Conservation (phyloP, 1,140 invertebrate species). For the Drosophila littoralis region DNA sequence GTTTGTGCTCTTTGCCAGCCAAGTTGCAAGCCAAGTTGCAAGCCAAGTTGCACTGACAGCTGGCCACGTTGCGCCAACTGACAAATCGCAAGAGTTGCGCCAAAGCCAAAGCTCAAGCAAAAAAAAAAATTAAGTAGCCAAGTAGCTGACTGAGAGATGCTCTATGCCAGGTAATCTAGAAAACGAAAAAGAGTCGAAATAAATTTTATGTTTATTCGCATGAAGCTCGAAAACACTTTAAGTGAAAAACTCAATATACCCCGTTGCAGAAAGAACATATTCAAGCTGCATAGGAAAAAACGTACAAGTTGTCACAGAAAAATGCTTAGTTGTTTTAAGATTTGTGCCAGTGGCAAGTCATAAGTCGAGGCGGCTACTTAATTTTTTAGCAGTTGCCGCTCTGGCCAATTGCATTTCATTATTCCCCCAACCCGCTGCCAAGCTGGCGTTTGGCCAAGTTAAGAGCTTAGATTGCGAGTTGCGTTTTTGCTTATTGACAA, state of each 20-base stretch:
- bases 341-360: slow-evolving; percentile 34
- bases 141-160: not conserved
- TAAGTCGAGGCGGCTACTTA: slow-evolving; percentile 69
- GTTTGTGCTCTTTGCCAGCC: slow-evolving; percentile 51
- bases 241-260: too few relatives aligned
- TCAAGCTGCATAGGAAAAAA: not conserved
- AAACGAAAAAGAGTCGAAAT: too few relatives aligned
- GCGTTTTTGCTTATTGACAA: slow-evolving; percentile 41
- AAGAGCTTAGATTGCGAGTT: slow-evolving; percentile 10
- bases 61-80: slow-evolving; percentile 54
- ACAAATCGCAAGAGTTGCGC: slow-evolving; percentile 71
- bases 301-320: slow-evolving; percentile 15
- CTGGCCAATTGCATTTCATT: slow-evolving; percentile 23
- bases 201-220: too few relatives aligned
- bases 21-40: slow-evolving; percentile 33
- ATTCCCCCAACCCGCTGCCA: not conserved
- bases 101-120: slow-evolving; percentile 25
- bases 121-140: not conserved
- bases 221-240: too few relatives aligned
- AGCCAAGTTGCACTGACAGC: slow-evolving; percentile 72
- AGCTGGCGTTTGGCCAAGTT: slow-evolving; percentile 25
- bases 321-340: slow-evolving; percentile 62
- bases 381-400: slow-evolving; percentile 55
- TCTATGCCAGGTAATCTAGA: not conserved
- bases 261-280: not conserved